Evolutionary conservation across 2,888 invertebrate genomes (phyloP).

Genomic region (Stenodema calcarata): DNA sequence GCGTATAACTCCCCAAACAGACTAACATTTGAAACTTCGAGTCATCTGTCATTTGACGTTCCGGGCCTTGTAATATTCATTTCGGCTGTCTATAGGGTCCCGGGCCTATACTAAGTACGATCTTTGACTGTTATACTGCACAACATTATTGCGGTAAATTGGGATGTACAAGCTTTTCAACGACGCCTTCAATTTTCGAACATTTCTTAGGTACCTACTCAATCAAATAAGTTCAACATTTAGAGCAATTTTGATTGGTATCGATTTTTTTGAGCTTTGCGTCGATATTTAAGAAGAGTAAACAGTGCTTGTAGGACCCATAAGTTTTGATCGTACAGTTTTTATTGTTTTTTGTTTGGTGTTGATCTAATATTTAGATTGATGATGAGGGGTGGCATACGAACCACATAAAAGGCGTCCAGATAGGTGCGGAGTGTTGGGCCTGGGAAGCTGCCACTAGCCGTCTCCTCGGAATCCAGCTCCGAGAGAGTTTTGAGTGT

Average conservation of each 20-base stretch:
- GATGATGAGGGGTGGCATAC: constrained; percentile 49
- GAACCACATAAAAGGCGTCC: constrained; percentile 49
- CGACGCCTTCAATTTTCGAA: no score
- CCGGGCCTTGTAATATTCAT: neutral
- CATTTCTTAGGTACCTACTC: no score
- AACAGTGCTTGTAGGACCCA: constrained; percentile 30
- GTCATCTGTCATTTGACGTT: neutral
- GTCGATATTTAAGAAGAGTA: neutral
- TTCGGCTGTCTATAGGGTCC: no score
- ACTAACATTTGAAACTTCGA: neutral
- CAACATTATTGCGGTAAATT: no score
- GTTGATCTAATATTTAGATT: constrained; percentile 47
- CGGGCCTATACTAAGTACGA: no score
- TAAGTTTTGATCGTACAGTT: constrained; percentile 3
- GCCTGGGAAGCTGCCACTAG: constrained; percentile 43
- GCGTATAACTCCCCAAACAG: neutral
- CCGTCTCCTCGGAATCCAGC: constrained; percentile 46
- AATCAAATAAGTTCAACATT: no score
- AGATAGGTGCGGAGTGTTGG: constrained; percentile 34
- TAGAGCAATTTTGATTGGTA: no score
- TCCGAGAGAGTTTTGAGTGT: constrained; percentile 48
- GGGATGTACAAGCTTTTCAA: no score
- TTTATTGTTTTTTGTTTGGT: constrained; percentile 15
- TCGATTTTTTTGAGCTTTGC: neutral
- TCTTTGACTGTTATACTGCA: no score